These are phyloP conservation scores for Notocelia uddmanniana DNA, from an alignment of 2,888 invertebrate species.

Conservation along the genomic window DNA sequence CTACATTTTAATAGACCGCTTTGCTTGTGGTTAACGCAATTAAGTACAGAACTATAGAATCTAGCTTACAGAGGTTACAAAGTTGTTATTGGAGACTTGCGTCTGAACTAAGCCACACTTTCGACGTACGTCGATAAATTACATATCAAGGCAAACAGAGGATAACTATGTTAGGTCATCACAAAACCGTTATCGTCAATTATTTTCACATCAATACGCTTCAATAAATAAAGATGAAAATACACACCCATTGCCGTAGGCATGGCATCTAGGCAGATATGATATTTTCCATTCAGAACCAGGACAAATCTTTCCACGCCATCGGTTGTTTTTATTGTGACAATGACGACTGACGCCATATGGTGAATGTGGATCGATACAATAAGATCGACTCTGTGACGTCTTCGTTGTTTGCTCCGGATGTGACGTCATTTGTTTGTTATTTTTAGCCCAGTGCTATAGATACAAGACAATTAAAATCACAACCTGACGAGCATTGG, in stretches of 20 bases:
- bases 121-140: constrained; percentile 5
- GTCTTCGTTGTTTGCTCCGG: constrained; percentile 60
- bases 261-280: constrained; percentile 38
- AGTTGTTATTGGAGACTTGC: background rate
- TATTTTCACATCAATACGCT: background rate
- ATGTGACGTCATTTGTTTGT: constrained; percentile 55
- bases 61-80: background rate
- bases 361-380: constrained; percentile 44
- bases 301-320: constrained; percentile 59
- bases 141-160: background rate
- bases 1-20: constrained; percentile 32
- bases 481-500: constrained; percentile 42
- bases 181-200: constrained; percentile 3
- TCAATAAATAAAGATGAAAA: constrained; percentile 30
- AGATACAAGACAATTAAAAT: constrained; percentile 41
- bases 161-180: constrained; percentile 5
- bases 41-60: constrained; percentile 7
- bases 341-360: constrained; percentile 47
- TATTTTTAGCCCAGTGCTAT: constrained; percentile 45
- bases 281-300: constrained; percentile 51
- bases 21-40: constrained; percentile 19
- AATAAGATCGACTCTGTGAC: constrained; percentile 53
- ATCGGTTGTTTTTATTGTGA: constrained; percentile 52
- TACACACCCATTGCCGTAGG: constrained; percentile 32
- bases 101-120: constrained; percentile 1